These are phyloP conservation scores for Musca domestica DNA, from an alignment of 1,140 invertebrate species.

Conservation along the genomic window DNA sequence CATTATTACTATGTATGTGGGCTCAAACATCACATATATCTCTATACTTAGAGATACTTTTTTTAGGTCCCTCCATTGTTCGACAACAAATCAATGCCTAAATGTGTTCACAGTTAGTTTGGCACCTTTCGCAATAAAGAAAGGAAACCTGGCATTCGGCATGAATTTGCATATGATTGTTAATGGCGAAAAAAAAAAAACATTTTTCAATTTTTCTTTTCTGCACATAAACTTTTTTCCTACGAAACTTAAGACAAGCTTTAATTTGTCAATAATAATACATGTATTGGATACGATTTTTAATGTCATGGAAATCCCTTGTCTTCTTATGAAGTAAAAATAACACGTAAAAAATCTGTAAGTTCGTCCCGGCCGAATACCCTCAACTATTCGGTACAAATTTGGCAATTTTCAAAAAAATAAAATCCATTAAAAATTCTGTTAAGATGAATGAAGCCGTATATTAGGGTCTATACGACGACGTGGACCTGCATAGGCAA, in stretches of 20 bases:
- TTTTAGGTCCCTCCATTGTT: no score
- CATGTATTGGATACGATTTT: background rate
- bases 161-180: background rate
- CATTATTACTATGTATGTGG: background rate
- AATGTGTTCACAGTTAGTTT: background rate
- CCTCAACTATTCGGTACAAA: no score
- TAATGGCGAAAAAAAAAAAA: background rate
- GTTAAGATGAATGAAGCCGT: no score
- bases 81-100: background rate
- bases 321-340: background rate
- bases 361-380: no score
- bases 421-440: no score
- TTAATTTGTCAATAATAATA: slow-evolving; percentile 12
- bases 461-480: no score
- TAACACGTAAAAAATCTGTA: background rate
- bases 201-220: background rate
- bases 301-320: background rate
- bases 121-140: background rate
- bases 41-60: background rate
- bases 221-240: background rate
- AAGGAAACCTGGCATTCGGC: background rate
- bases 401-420: no score
- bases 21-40: background rate
- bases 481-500: no score
- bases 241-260: background rate